phyloP scores from a whole-genome alignment of 1,140 invertebrate species.

The Olivierus martensii region DNA sequence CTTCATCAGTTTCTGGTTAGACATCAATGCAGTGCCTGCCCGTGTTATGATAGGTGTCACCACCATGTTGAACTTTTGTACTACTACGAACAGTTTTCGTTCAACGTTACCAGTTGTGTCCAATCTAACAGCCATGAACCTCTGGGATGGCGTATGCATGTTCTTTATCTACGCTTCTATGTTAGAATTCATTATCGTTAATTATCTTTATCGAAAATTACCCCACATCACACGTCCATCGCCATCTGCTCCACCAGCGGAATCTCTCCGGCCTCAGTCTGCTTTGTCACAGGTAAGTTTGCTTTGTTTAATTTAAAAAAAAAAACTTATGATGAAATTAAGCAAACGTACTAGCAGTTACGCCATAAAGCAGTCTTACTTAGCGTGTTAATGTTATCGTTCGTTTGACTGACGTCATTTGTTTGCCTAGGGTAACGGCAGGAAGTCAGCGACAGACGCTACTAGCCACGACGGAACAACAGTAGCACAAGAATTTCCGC shows the following conservation, averaged over 20 bases:
- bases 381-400: too few species aligned
- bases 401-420: background rate
- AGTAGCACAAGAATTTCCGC: background rate
- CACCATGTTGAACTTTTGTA: conserved; percentile 96
- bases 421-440: background rate
- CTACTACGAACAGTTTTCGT: conserved; percentile 43
- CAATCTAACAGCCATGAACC: conserved; percentile 86
- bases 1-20: conserved; percentile 87
- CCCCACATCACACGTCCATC: conserved; percentile 8
- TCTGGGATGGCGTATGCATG: conserved; percentile 96
- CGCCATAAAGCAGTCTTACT: too few species aligned
- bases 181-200: conserved; percentile 84
- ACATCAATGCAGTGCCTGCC: conserved; percentile 89
- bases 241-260: background rate
- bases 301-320: too few species aligned
- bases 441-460: background rate
- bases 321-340: too few species aligned
- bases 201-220: conserved; percentile 63
- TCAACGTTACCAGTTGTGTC: conserved; percentile 75
- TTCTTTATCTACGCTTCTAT: conserved; percentile 89
- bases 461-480: background rate
- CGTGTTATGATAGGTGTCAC: conserved; percentile 64
- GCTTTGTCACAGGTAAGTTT: background rate
- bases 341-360: too few species aligned
- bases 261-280: background rate